phyloP scores from a whole-genome alignment of 2,888 invertebrate genomes.

The Onchidella celtica region DNA sequence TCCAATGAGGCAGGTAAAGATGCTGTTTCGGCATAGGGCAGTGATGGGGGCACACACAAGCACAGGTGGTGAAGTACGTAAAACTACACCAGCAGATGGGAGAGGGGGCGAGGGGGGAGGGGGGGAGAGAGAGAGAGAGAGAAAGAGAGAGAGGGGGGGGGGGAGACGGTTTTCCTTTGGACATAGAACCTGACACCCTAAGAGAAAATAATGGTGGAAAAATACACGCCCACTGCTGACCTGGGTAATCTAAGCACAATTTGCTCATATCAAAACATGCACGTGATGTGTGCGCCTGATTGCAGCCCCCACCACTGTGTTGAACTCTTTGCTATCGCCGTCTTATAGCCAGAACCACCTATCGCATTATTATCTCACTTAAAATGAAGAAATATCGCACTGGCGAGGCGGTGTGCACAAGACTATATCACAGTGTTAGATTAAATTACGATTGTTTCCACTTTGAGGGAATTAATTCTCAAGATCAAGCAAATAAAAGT shows the following conservation, averaged over 20 bases:
- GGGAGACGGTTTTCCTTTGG: neutral
- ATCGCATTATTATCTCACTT: too few species aligned
- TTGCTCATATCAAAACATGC: neutral
- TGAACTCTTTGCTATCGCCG: too few species aligned
- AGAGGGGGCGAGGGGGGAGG: too few species aligned
- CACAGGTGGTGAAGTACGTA: neutral
- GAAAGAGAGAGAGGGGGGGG: slow-evolving; percentile 1
- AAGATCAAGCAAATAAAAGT: too few species aligned
- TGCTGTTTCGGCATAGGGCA: neutral
- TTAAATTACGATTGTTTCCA: too few species aligned
- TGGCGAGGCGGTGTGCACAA: too few species aligned
- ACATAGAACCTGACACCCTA: neutral
- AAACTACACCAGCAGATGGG: neutral
- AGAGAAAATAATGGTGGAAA: neutral
- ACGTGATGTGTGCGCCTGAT: neutral
- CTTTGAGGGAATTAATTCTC: too few species aligned
- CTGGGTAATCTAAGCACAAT: neutral
- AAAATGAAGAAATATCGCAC: too few species aligned
- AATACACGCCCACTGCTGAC: neutral
- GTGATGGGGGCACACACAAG: neutral
- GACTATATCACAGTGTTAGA: too few species aligned
- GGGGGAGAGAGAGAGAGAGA: neutral
- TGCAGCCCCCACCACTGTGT: too few species aligned
- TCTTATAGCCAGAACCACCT: too few species aligned
- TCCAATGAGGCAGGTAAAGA: slow-evolving; percentile 7